phyloP scores from a whole-genome alignment of 2,113 vertebrate species.

The Amblyornis subalaris region DNA sequence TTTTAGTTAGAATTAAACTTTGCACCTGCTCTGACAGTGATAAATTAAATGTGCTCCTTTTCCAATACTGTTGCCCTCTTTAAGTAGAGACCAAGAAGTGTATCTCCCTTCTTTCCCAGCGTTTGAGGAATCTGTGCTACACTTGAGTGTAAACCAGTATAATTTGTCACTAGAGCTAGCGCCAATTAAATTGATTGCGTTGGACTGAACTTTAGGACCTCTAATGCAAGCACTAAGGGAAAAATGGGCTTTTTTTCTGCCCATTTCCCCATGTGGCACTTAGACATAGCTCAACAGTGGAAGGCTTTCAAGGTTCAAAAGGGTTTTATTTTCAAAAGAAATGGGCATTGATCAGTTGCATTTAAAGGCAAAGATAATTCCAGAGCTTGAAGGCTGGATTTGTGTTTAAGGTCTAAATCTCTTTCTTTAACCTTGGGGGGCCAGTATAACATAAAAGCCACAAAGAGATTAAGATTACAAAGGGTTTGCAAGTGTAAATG shows the following conservation, averaged over 20 bases:
- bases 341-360: conserved; percentile 87
- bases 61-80: conserved; percentile 83
- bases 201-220: conserved; percentile 89
- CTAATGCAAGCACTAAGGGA: conserved; percentile 85
- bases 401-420: conserved; percentile 87
- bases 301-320: conserved; percentile 96
- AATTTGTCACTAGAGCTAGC: conserved; percentile 92
- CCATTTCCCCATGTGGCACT: conserved; percentile 82
- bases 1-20: conserved; percentile 90
- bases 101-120: conserved; percentile 80
- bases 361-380: conserved; percentile 88
- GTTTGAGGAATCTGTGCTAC: conserved; percentile 80
- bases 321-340: conserved; percentile 98
- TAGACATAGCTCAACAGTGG: conserved; percentile 80
- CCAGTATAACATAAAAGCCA: conserved; percentile 81
- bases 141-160: conserved; percentile 87
- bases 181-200: conserved; percentile 96
- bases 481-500: conserved; percentile 80
- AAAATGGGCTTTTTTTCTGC: conserved; percentile 83
- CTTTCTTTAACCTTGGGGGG: conserved; percentile 82
- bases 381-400: conserved; percentile 85
- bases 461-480: conserved; percentile 84
- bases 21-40: conserved; percentile 87
- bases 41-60: conserved; percentile 85
- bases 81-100: conserved; percentile 85